Evolutionary conservation across 2,797 vertebrate genomes (phyloP), one percentile per base, ranked within the genome.

Genomic region (Emys orbicularis): DNA sequence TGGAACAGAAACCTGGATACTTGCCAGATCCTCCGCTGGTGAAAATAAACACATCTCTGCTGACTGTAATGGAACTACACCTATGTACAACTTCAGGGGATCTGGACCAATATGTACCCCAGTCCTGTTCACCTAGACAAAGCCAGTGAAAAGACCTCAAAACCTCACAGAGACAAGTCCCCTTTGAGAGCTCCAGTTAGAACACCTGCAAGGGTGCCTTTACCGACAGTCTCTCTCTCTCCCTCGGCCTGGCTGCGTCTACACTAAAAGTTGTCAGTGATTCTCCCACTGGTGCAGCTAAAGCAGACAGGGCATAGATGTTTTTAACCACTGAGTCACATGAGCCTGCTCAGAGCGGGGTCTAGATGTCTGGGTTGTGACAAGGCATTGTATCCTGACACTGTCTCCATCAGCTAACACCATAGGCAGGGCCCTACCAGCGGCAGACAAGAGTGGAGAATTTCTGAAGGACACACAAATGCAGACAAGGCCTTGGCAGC

Each of bases 231-330:
- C 84, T 12, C 84, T 52, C 50, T 16, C 5, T 61, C n/a, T 29
- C 29, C 41, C 9, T 54, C 54, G 25, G 23, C 59, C 37, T 50
- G 50, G 44, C 31, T 23, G 41, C 0, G 1, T 12, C 72, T 50
- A 3, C 23, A 10, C 0, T 0, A 1, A 54, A 0, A 15, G 37
- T 37, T 25, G 21, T 72, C 34, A 23, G 68, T 11, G 6, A n/a
- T n/a, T 37, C 12, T 21, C 7, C 10, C 37, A 52, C 61, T n/a
- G 6, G 61, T 76, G 8, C 25, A 37, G 41, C 41, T 50, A 4
- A 10, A 80, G 59, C 31, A 61, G 19, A 44, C 56, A 83, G 5
- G 12, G 3, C 7, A 65, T 4, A 85, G 57, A 44, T 19, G 21
- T 41, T 23, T 16, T 41, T 41, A 72, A 41, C 1, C 37, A 12